Conservation (phyloP, 2,113 vertebrate species). For the Tachuris rubrigastra region DNA sequence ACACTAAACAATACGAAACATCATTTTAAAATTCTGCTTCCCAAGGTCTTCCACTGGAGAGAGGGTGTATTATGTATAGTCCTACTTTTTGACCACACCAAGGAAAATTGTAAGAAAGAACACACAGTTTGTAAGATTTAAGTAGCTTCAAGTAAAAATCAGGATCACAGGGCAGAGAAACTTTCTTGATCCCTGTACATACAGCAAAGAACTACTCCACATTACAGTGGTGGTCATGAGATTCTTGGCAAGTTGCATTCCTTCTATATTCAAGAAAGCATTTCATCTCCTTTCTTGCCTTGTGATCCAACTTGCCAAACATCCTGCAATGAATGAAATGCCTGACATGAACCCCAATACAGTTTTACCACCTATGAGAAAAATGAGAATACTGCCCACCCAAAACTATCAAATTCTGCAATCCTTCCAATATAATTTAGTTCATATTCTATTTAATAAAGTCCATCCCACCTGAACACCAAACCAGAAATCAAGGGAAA, state of each 20-base stretch:
- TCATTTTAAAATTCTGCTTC: neutral
- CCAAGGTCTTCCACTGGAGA: neutral
- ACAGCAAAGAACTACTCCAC: neutral
- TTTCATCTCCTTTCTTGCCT: neutral
- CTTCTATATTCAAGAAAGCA: neutral
- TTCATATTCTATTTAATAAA: neutral
- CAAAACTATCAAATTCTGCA: neutral
- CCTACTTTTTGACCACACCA: neutral
- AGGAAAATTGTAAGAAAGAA: neutral
- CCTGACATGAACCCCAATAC: neutral
- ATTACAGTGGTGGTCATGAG: neutral
- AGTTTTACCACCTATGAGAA: neutral
- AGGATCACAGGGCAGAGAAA: neutral
- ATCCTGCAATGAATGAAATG: neutral
- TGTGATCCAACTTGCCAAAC: neutral
- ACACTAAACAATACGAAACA: neutral
- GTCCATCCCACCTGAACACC: neutral
- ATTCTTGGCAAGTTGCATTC: neutral
- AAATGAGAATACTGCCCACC: rapidly evolving
- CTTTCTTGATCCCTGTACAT: neutral
- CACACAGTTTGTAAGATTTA: neutral
- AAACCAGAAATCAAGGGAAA: neutral
- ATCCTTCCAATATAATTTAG: neutral
- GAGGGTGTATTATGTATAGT: neutral
- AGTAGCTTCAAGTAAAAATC: neutral